Base-by-base conservation (phyloP, 2,888 invertebrate genomes). In the Leptinotarsa juncta region DNA sequence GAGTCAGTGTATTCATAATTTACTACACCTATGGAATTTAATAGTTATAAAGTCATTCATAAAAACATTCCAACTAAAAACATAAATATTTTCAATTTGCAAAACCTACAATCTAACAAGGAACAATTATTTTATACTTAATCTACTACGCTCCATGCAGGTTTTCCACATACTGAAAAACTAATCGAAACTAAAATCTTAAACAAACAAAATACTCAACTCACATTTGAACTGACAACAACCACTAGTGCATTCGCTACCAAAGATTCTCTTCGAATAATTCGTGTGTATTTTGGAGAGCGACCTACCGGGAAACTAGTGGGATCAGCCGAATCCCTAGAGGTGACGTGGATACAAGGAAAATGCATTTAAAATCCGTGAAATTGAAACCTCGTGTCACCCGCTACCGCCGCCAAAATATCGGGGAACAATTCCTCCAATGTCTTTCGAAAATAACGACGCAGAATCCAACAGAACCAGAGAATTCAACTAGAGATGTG, bases 331-430 rank as follows among this genome's bases (percentile, higher is more conserved):
- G 65, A 73, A 71, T 73, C 77, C 67, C 72, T 49, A 14, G 73
- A 71, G 71, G 67, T 71, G 67, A 72, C 65, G 71, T 70, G 65
- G 71, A 65, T 72, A 77, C 78, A 79, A 69, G 77, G 78, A 79
- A 79, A 79, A 72, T 75, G 77, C 78, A 78, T 78, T 78, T 78
- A 77, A 75, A 75, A 62, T 71, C 72, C 72, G 76, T 74, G 72
- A 78, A 78, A 74, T 78, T 71, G 75, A 75, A 75, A 71, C 73
- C 68, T 73, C 69, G 26, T 51, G 67, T 50, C 68, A 26, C 68
- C 65, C 55, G 68, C 57, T 48, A 65, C 53, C 65, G 50, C 66
- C 48, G 26, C 65, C 50, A 51, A 73, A 65, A 65, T 68, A 73
- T 48, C 49, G 68, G 65, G 66, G 71, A 66, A 68, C 67, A 62